Evolutionary conservation across 2,888 invertebrate genomes (phyloP).

Genomic region (Melinaea marsaeus): DNA sequence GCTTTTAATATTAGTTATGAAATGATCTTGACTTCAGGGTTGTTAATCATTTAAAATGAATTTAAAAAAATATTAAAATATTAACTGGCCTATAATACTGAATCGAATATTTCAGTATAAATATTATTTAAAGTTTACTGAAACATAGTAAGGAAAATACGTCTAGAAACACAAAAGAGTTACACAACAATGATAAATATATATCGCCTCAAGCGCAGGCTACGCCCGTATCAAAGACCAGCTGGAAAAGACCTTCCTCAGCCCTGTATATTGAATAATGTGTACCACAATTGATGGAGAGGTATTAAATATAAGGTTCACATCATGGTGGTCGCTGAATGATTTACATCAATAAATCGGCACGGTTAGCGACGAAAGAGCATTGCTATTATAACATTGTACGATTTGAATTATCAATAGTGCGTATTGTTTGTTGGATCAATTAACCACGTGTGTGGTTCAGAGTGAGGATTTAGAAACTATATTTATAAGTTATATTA

Average conservation of each 20-base stretch:
- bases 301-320: constrained; percentile 45
- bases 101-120: neutral
- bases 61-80: neutral
- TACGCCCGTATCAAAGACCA: constrained; percentile 47
- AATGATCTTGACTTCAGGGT: neutral
- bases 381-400: constrained; percentile 73
- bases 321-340: constrained; percentile 52
- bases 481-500: neutral
- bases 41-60: neutral
- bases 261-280: constrained; percentile 31
- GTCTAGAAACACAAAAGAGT: constrained; percentile 52
- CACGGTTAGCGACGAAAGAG: constrained; percentile 73
- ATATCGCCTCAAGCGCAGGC: constrained; percentile 60
- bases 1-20: constrained; percentile 14
- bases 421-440: constrained; percentile 68
- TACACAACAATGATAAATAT: constrained; percentile 67
- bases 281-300: constrained; percentile 28
- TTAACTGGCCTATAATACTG: no score
- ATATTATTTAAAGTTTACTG: neutral
- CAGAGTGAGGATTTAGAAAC: constrained; percentile 14
- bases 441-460: constrained; percentile 67
- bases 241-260: constrained; percentile 40
- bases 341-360: constrained; percentile 70
- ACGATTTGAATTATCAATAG: constrained; percentile 75
- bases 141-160: constrained; percentile 31